A percentile compares a stretch with the other conserved stretches of the same genome.
These are phyloP conservation scores for Eupeodes luniger DNA, from an alignment of 2,888 invertebrate species.

Conservation along the genomic window DNA sequence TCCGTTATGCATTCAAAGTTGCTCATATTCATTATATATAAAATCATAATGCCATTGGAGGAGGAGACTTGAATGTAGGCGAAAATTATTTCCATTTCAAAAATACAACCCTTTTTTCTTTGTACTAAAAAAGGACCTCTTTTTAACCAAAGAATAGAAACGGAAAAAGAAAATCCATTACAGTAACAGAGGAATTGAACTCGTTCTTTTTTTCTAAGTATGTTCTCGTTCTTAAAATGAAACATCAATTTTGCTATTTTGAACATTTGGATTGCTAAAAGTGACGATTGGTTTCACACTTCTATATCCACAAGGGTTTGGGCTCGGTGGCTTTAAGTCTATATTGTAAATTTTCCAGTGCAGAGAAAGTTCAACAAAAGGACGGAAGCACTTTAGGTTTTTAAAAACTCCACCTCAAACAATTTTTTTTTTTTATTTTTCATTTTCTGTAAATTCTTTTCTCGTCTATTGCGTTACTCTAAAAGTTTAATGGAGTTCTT, in stretches of 20 bases:
- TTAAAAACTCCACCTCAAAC: conserved; percentile 48
- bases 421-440: conserved; percentile 7
- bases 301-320: conserved; percentile 31
- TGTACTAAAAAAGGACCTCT: conserved; percentile 45
- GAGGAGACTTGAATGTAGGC: conserved; percentile 12
- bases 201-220: conserved; percentile 29
- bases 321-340: not conserved
- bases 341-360: not conserved
- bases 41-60: conserved; percentile 41
- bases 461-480: conserved; percentile 31
- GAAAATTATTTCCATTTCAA: conserved; percentile 69
- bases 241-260: conserved; percentile 39
- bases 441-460: too few species aligned
- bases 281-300: conserved; percentile 67
- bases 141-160: conserved; percentile 27
- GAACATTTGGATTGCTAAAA: conserved; percentile 47
- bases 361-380: conserved; percentile 59
- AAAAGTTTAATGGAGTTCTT: conserved; percentile 61
- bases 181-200: conserved; percentile 60
- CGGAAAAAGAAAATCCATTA: conserved; percentile 72
- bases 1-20: not conserved
- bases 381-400: conserved; percentile 60
- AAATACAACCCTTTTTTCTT: conserved; percentile 49
- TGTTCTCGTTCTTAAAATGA: conserved; percentile 47
- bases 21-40: conserved; percentile 16